Conservation (phyloP, 2,797 vertebrate species). For the Xiphorhynchus erythropygius region DNA sequence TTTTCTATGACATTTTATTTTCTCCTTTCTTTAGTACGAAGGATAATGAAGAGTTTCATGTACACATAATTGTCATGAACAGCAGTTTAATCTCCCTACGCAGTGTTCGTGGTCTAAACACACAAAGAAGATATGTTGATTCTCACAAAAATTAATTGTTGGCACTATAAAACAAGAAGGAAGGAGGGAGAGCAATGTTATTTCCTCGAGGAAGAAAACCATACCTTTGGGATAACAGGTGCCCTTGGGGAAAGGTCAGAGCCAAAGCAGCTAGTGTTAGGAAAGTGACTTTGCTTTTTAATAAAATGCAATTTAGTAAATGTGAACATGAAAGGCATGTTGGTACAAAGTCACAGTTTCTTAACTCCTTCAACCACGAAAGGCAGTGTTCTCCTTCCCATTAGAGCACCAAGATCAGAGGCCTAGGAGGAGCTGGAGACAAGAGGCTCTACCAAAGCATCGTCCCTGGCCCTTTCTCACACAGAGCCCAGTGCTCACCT, state of each 20-base stretch:
- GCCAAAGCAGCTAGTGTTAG: background rate
- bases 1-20: conserved; percentile 6
- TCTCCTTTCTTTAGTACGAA: background rate
- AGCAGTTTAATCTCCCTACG: background rate
- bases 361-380: background rate
- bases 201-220: background rate
- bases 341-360: background rate
- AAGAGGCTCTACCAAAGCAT: background rate
- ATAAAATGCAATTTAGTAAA: background rate
- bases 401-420: background rate
- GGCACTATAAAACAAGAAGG: background rate
- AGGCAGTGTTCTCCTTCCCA: fast-evolving
- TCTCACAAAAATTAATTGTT: background rate
- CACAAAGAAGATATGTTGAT: background rate
- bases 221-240: background rate
- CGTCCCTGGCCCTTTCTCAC: fast-evolving
- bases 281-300: background rate
- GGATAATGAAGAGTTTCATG: conserved; percentile 50
- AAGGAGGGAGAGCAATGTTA: background rate
- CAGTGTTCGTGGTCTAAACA: background rate
- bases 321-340: background rate
- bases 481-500: fast-evolving
- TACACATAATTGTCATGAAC: conserved; percentile 28
- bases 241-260: conserved; percentile 13
- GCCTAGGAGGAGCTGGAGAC: background rate